phyloP scores from a whole-genome alignment of 2,797 vertebrate genomes.

The Lycodopsis pacificus region DNA sequence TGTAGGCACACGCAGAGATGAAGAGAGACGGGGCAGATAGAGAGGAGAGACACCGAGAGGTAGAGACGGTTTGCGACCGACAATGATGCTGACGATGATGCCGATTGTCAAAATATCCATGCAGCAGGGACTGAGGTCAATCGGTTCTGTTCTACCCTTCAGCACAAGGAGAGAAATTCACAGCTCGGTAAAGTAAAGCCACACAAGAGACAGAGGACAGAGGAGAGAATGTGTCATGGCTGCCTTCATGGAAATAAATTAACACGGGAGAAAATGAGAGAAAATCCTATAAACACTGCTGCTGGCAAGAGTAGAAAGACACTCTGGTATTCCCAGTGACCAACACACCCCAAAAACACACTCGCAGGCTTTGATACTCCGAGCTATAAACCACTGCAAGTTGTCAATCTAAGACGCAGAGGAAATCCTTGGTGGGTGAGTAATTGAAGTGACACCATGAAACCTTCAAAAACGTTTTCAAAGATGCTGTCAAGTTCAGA shows the following conservation, averaged over 20 bases:
- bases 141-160: slow-evolving; percentile 40
- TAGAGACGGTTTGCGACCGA: neutral
- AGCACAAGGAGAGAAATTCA: slow-evolving; percentile 50
- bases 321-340: slow-evolving; percentile 74
- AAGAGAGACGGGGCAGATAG: slow-evolving; percentile 12
- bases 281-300: slow-evolving; percentile 82
- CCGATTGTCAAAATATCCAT: slow-evolving; percentile 54
- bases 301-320: slow-evolving; percentile 80
- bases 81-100: slow-evolving; percentile 43
- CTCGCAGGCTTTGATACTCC: slow-evolving; percentile 63
- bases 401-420: slow-evolving; percentile 63
- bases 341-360: slow-evolving; percentile 70
- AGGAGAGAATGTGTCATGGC: slow-evolving; percentile 84
- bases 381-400: slow-evolving; percentile 63
- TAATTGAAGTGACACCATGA: slow-evolving; percentile 62
- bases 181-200: slow-evolving; percentile 67
- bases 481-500: slow-evolving; percentile 40
- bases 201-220: slow-evolving; percentile 66
- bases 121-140: slow-evolving; percentile 43
- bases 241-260: slow-evolving; percentile 84
- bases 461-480: slow-evolving; percentile 44
- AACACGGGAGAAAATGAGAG: slow-evolving; percentile 83
- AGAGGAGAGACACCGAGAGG: slow-evolving; percentile 11
- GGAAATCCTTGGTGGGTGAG: slow-evolving; percentile 49
- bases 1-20: slow-evolving; percentile 12